Base-by-base conservation (phyloP, 2,797 vertebrate genomes). In the Falco naumanni region DNA sequence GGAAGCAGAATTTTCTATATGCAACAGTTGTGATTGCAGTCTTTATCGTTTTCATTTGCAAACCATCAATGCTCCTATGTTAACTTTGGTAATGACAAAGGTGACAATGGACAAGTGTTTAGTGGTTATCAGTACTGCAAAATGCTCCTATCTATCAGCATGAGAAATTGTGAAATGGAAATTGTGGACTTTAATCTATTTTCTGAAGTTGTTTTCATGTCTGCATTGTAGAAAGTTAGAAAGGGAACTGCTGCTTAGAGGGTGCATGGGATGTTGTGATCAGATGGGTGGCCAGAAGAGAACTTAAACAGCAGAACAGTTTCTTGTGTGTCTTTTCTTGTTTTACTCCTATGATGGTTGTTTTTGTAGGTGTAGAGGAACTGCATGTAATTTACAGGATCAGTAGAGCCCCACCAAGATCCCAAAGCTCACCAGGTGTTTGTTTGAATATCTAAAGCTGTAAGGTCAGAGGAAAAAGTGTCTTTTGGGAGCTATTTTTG, bases 11-110 rank as follows among this genome's bases (percentile, higher is more conserved):
- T 82, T 84, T 88, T 83, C 47, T 66, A 5, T 68, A 5, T n/a
- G n/a, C 29, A 51, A 4, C n/a, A 59, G 43, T 81, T 90, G n/a
- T 47, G 59, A n/a, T 39, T 77, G 28, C 41, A 71, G 5, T 70
- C 41, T 66, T 85, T 57, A n/a, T 37, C 2, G 1, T 45, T 45
- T 31, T 68, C 8, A 11, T 64, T 91, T 93, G 50, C 0, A 3
- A 87, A 17, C 48, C 16, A 12, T 34, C 0, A 0, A 4, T 77
- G 43, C 18, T 85, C 18, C 56, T 1, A 1, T 76, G 22, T 81
- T 87, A 50, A 50, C 82, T 43, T 59, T 31, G 94, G 54, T 80
- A 84, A 72, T 11, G 69, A 63, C 31, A 78, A 41, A 70, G 41
- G 51, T 1, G 10, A 41, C 22, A 71, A n/a, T 34, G 41, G 83